A percentile compares a stretch with the other conserved stretches of the same genome.
Evolutionary conservation across 2,113 vertebrate species (phyloP).

Genomic region (Anolis carolinensis): DNA sequence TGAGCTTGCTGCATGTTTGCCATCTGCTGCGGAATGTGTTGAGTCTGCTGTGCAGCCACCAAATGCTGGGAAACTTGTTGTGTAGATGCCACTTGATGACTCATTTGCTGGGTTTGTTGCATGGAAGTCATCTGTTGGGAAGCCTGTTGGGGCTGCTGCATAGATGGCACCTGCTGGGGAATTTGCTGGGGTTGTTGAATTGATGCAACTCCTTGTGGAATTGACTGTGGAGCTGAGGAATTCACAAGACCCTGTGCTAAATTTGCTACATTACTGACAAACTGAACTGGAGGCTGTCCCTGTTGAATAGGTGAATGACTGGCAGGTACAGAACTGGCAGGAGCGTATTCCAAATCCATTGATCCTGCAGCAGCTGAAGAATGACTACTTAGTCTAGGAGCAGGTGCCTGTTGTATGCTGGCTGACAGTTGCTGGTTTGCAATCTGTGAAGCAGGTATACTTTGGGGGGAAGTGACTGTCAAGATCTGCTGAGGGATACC

Average conservation of each 20-base stretch:
- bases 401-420: constrained; percentile 38
- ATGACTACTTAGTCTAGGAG: constrained; percentile 38
- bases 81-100: constrained; percentile 33
- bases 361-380: constrained; percentile 21
- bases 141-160: background rate
- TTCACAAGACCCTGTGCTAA: constrained; percentile 22
- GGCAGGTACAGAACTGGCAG: constrained; percentile 35
- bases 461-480: constrained; percentile 48
- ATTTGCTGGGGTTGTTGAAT: constrained; percentile 29
- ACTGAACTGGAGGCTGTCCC: constrained; percentile 42
- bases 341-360: constrained; percentile 28
- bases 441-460: constrained; percentile 38
- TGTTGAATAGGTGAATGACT: constrained; percentile 37
- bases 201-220: constrained; percentile 17
- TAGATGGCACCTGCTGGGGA: constrained; percentile 9
- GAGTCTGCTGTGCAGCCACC: constrained; percentile 1
- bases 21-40: background rate
- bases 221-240: constrained; percentile 42
- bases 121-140: constrained; percentile 1
- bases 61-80: background rate
- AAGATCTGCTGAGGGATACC: constrained; percentile 61
- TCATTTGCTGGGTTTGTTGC: constrained; percentile 32
- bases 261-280: constrained; percentile 33
- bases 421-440: constrained; percentile 27
- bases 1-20: constrained; percentile 56